Base-by-base conservation (phyloP, 2,113 vertebrate species). In the Epinephelus lanceolatus region DNA sequence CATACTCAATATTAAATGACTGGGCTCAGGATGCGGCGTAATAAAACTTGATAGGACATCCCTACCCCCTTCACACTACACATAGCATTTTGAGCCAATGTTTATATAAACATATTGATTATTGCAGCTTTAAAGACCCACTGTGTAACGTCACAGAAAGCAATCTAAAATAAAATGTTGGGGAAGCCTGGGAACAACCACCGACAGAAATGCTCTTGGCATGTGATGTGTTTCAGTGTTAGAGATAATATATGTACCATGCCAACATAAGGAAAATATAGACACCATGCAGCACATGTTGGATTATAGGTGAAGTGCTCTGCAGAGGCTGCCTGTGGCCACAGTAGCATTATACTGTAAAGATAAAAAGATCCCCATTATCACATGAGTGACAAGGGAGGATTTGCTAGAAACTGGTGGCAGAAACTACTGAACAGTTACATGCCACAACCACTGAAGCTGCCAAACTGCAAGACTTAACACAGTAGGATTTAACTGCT, bases 391-490 rank as follows among this genome's bases (percentile, higher is more conserved):
- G 84, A 71, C 65, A 60, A 53, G 18, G 25, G 69, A 81, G 56
- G 71, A 84, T 82, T 89, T 62, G 19, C 40, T 55, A 5, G 4
- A 68, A 76, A 76, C 15, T 70, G 51, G 27, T 69, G 25, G 75
- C 49, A 84, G 57, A 89, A 76, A 80, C 51, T 25, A 65, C 27
- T 78, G n/a, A 80, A 78, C 61, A 45, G 77, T 80, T 74, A 63
- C 55, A 74, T 49, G 33, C 21, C 42, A 9, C 65, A 63, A 52
- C 63, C 40, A 63, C 49, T 71, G 47, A 21, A 70, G 33, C 78
- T 79, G 85, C 85, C 85, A 74, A 70, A 87, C 65, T 40, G 65
- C 66, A 63, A 76, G 78, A 72, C 71, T 73, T 65, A 76, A 71
- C 74, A 72, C 75, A 70, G 85, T 27, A 25, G 78, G 84, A 74